Percentiles rank a stretch among this genome's conserved stretches.
phyloP scores from a whole-genome alignment of 2,888 invertebrate genomes.

The Oscheius sp. region DNA sequence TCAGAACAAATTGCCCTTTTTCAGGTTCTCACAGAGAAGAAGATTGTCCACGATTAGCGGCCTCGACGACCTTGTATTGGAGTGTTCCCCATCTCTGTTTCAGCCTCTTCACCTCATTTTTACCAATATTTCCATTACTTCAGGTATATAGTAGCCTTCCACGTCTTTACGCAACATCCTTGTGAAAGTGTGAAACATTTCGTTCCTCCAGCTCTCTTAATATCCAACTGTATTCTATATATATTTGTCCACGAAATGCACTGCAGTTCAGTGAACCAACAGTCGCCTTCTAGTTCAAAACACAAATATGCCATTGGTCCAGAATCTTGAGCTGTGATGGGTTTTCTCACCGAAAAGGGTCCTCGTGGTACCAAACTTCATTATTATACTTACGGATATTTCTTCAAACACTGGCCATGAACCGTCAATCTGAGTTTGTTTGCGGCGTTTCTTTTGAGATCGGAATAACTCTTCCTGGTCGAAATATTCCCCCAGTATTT shows the following conservation, averaged over 20 bases:
- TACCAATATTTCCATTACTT: slow-evolving; percentile 1
- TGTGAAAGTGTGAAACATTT: no score
- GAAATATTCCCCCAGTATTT: no score
- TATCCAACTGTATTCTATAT: no score
- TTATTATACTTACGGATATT: slow-evolving; percentile 32
- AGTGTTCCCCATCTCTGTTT: not conserved
- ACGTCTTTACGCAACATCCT: no score
- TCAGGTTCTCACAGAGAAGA: slow-evolving; percentile 36
- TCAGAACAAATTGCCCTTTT: not conserved
- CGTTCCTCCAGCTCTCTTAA: no score
- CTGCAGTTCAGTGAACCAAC: no score
- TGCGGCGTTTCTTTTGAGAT: slow-evolving; percentile 1
- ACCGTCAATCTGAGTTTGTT: slow-evolving; percentile 1
- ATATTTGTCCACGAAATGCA: no score
- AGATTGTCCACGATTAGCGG: slow-evolving; percentile 29
- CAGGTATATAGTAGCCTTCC: not conserved
- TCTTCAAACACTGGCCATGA: slow-evolving; percentile 1
- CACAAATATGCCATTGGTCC: not conserved
- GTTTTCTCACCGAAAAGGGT: slow-evolving; percentile 13
- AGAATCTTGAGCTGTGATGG: slow-evolving; percentile 28
- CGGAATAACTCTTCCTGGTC: not conserved
- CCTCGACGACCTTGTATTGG: slow-evolving; percentile 3
- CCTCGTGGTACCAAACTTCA: slow-evolving; percentile 20
- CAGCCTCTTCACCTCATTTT: slow-evolving; percentile 10
- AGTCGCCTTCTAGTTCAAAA: not conserved